Evolutionary conservation across 2,797 vertebrate genomes (phyloP).

Genomic region (Muscicapa striata): DNA sequence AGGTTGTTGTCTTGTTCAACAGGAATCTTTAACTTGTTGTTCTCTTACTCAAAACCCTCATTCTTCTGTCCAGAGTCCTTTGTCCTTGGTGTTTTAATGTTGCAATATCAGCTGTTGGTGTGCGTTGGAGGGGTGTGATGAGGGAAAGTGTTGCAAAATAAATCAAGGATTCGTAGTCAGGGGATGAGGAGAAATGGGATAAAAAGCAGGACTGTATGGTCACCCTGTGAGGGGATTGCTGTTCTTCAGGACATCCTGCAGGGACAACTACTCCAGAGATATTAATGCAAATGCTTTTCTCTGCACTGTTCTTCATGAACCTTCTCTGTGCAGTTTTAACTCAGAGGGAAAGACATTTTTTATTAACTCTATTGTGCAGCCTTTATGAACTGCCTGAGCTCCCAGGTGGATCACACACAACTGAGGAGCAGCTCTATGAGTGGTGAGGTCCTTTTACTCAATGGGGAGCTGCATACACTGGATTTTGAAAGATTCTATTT

Average conservation of each 20-base stretch:
- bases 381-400: constrained; percentile 14
- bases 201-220: not conserved
- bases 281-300: not conserved
- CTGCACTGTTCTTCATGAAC: fast-evolving
- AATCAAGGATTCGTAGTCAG: not conserved
- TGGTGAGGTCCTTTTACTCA: constrained; percentile 24
- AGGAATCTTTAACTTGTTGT: not conserved
- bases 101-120: not conserved
- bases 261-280: not conserved
- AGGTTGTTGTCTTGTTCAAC: not conserved
- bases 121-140: not conserved
- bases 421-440: not conserved
- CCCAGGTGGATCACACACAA: not conserved
- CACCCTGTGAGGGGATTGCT: not conserved
- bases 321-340: not conserved
- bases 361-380: constrained; percentile 6
- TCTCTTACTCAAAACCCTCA: not conserved
- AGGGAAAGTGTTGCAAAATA: not conserved
- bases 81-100: not conserved
- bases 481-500: constrained; percentile 47
- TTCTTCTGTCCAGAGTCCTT: not conserved
- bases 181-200: not conserved
- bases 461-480: not conserved
- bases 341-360: not conserved
- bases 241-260: not conserved